A percentile compares a stretch with the other conserved stretches of the same genome.
phyloP scores from a whole-genome alignment of 1,140 invertebrate species.

The Metaphire vulgaris region DNA sequence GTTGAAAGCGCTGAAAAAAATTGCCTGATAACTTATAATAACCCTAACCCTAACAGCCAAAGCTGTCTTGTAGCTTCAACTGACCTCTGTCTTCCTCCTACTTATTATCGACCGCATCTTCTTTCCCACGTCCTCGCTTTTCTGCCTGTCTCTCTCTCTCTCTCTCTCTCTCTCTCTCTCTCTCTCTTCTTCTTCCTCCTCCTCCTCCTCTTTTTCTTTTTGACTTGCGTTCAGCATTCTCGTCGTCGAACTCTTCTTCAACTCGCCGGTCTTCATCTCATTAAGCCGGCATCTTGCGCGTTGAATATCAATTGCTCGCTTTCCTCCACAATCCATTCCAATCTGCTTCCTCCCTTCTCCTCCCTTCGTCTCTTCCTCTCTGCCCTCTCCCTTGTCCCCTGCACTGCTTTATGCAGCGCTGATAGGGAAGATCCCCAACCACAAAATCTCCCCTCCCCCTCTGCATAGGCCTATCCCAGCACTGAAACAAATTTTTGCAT shows the following conservation, averaged over 20 bases:
- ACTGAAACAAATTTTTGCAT: not conserved
- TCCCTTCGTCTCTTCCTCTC: not conserved
- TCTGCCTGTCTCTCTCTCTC: not conserved
- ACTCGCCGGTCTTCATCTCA: not conserved
- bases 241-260: not conserved
- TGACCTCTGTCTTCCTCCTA: not conserved
- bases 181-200: not conserved
- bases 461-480: not conserved
- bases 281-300: not conserved
- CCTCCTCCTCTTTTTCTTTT: not conserved
- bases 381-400: not conserved
- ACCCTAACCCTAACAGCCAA: no score
- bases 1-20: no score
- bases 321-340: not conserved
- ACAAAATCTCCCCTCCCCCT: not conserved
- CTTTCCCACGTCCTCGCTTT: not conserved
- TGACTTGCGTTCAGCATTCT: not conserved
- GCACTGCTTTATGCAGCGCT: no score
- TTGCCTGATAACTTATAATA: no score
- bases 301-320: not conserved
- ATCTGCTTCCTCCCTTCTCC: not conserved
- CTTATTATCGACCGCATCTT: not conserved
- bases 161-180: not conserved
- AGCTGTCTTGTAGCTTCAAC: no score
- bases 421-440: not conserved